Evolutionary conservation across 2,113 vertebrate species (phyloP), one percentile per base, ranked within the genome.

Genomic region (Serilophus lunatus): DNA sequence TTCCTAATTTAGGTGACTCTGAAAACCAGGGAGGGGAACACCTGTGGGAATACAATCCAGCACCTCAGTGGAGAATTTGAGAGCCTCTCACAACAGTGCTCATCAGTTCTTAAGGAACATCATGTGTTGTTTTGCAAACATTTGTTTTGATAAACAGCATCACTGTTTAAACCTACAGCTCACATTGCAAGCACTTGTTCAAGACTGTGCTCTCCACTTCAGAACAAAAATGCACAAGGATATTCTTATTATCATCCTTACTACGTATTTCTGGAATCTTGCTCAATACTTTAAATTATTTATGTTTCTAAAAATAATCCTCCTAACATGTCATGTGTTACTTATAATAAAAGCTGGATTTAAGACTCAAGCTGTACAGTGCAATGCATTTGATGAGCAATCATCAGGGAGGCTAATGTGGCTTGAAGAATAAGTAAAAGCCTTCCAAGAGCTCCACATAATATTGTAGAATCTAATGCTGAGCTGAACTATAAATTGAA

Each of bases 221-320:
- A 49, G 47, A 51, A 38, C 19, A 68, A 57, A 92, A 70, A 53
- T 24, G 8, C 44, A 20, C 31, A 78, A 82, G 42, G 57, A 40
- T 64, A 78, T 51, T 40, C 35, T 88, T 36, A 71, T 82, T 72
- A 53, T 49, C 19, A 12, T 69, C 60, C 65, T 51, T 61, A 71
- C 66, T 71, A 42, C 7, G 9, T 60, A 78, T 60, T 81, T 95
- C 85, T 86, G 80, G 90, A 95, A 86, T 80, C 80, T 90, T 68
- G 76, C 61, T 94, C 76, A 76, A 64, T 74, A 78, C 28, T 44
- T 93, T 95, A 76, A 93, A 95, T 91, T 91, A 95, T 93, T 92
- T 93, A 96, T 71, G 59, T 59, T 84, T 92, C 93, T 92, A 95
- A 95, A 96, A 97, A 95, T 93, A 92, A 54, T 45, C 71, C 23